Evolutionary conservation across 2,888 invertebrate species (phyloP), one percentile per base, ranked within the genome.

Genomic region (Osmoderma eremita): DNA sequence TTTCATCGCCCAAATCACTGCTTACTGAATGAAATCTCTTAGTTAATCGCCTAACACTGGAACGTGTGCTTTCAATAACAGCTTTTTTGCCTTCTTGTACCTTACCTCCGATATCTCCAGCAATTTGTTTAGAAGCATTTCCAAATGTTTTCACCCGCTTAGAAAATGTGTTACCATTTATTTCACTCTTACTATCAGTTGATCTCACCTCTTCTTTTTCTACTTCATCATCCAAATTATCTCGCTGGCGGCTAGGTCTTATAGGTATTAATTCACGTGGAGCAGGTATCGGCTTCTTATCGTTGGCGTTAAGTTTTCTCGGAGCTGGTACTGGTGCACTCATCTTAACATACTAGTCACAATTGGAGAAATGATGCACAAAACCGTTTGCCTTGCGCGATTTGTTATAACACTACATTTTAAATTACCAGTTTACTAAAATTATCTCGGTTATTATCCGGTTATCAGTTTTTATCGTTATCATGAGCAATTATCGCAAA

Each of bases 11-110:
- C 61, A 72, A 69, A 36, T 70, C 71, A 38, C 63, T 65, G 45
- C 70, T 53, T 38, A 69, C 45, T 8, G 72, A 69, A 38, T 70
- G 67, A 71, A 82, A 82, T 38, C 78, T 72, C 68, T 78, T 76
- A 3, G 80, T 79, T 41, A 82, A 75, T 71, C 75, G 78, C 39
- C 82, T 75, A 5, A 83, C 79, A 79, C 80, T 84, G 80, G 79
- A 84, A 72, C 86, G 84, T 0, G 90, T 90, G 63, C 88, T 85
- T 75, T 88, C 88, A 61, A 89, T 86, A 1, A 90, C 87, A 45
- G 88, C 88, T 71, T 87, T 88, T 63, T 84, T 84, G 72, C 84
- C 84, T 76, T 86, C 82, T 76, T 85, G 79, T 0, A 88, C 85
- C 80, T 85, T 85, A 24, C 82, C 82, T 0, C 86, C 85, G 15